These are phyloP conservation scores for Cyclura pinguis DNA, from an alignment of 2,797 vertebrate species.

Conservation along the genomic window DNA sequence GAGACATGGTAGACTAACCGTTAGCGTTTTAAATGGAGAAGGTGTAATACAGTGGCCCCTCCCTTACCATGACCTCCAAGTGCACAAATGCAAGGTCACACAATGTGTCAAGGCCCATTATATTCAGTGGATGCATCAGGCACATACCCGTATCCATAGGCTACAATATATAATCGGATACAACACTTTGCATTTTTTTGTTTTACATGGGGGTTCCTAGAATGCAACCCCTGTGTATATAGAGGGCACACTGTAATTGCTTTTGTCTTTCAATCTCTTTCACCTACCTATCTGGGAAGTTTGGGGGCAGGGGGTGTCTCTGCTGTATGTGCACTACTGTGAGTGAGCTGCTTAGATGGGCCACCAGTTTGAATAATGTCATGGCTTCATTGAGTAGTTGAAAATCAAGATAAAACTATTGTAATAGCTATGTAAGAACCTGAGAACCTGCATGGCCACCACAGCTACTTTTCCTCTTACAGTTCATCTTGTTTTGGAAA, in stretches of 20 bases:
- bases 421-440: not conserved
- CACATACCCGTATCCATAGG: no score
- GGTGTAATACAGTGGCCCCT: not conserved
- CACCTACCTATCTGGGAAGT: no score
- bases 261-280: no score
- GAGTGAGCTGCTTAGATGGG: not conserved
- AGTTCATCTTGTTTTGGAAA: not conserved
- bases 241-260: no score
- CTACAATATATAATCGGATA: no score
- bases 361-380: not conserved
- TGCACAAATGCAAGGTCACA: no score
- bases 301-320: not conserved
- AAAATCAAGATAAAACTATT: not conserved
- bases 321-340: not conserved
- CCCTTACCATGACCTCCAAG: no score
- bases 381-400: not conserved
- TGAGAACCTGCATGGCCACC: not conserved
- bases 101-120: no score
- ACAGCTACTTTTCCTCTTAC: not conserved
- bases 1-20: not conserved
- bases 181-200: no score
- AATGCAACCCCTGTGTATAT: no score
- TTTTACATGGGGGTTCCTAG: no score
- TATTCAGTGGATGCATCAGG: no score
- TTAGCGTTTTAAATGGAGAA: not conserved